Conservation (phyloP, 37 sponge, comb jelly and placozoan genomes). For the Aphrocallistes beatrix region DNA sequence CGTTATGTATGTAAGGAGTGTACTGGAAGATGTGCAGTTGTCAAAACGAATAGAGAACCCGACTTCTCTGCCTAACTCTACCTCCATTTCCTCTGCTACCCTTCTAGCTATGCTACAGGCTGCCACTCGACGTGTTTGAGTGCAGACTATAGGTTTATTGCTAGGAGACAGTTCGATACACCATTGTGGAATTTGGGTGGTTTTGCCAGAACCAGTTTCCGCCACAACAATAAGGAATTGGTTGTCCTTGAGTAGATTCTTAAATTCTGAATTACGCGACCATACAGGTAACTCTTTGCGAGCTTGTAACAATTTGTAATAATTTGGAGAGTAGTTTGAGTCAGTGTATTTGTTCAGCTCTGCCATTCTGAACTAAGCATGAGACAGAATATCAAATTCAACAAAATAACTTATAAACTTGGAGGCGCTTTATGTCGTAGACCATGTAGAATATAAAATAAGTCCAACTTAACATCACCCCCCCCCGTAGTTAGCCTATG, state of each 20-base stretch:
- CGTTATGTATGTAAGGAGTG: not conserved
- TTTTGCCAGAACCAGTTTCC: not conserved
- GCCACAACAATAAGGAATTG: not conserved
- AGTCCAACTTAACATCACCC: too few relatives aligned
- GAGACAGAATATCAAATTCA: too few relatives aligned
- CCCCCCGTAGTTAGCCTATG: too few relatives aligned
- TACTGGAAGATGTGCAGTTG: not conserved
- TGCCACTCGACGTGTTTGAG: not conserved
- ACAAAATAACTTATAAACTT: too few relatives aligned
- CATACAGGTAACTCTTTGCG: too few relatives aligned
- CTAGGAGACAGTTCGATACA: not conserved
- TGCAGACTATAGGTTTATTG: not conserved
- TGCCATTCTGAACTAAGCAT: too few relatives aligned
- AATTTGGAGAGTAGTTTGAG: too few relatives aligned
- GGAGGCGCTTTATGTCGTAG: too few relatives aligned
- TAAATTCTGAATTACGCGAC: too few relatives aligned
- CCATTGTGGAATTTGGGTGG: not conserved
- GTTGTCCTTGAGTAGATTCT: not conserved
- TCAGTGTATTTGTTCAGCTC: too few relatives aligned
- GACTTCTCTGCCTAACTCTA: not conserved
- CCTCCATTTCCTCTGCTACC: not conserved
- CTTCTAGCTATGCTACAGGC: not conserved
- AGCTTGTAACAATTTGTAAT: too few relatives aligned
- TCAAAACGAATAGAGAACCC: not conserved
- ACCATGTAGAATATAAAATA: too few relatives aligned